Evolutionary conservation across 1,140 invertebrate species (phyloP), one percentile per base, ranked within the genome.

Genomic region (Ooceraea biroi): DNA sequence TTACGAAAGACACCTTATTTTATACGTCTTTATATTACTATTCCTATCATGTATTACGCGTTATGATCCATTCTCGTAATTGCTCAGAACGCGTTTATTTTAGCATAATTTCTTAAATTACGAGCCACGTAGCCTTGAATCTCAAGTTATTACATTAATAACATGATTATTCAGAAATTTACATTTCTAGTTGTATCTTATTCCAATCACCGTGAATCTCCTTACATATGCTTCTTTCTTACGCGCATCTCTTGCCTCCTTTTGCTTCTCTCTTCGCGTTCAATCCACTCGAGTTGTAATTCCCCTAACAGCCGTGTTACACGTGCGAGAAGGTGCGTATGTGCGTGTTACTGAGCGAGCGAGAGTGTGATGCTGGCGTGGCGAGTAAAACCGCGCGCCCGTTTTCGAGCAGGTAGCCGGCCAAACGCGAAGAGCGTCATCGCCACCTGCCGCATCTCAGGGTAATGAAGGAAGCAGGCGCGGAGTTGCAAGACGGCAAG

Each of bases 361-460:
- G 22, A 12, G 36, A 55, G 48, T 30, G 25, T 69, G 76, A 80
- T 58, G 76, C 65, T 80, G 78, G 41, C 12, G 50, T 22, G 44
- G 52, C 25, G 55, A 50, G 46, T 48, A 55, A 44, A 63, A 78
- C 19, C 44, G 63, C 30, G 46, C 41, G 69, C 63, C 25, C 80
- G 80, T 85, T 85, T 83, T 83, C 65, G 73, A 69, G 36, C 48
- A 84, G 82, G 72, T 85, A 85, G 65, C 46, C 44, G 11, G 25
- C 5, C 41, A 25, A 50, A 44, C 82, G 52, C 69, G 50, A 61
- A 36, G 68, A 72, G 82, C 86, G 71, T 89, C 85, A 88, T 87
- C 86, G 87, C 87, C 89, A 90, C 87, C 89, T 89, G 88, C 87
- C 72, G 61, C 69, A 58, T 74, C 80, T 84, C 65, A 30, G 30